phyloP scores from a whole-genome alignment of 2,888 invertebrate species.

The Gryllus longicercus region DNA sequence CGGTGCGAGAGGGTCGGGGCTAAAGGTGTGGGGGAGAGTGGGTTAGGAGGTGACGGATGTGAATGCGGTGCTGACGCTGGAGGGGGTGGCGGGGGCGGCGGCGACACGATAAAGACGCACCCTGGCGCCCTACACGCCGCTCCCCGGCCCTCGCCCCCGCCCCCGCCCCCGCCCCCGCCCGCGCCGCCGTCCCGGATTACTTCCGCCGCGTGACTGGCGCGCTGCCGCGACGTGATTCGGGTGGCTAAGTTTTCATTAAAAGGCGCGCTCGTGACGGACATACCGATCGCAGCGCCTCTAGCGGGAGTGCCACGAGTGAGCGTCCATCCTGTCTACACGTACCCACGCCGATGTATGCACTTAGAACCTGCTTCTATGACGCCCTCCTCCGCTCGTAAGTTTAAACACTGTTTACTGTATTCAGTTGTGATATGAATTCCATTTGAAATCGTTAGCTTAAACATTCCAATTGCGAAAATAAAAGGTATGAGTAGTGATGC shows the following conservation, averaged over 20 bases:
- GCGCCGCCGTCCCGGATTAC: neutral
- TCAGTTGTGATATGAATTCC: no score
- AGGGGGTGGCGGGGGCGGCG: neutral
- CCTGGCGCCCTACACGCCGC: neutral
- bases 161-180: neutral
- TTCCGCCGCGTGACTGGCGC: constrained; percentile 21
- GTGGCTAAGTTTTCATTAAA: constrained; percentile 23
- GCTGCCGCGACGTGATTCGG: constrained; percentile 21
- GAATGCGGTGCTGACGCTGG: neutral
- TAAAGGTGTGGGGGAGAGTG: no score
- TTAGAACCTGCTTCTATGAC: no score
- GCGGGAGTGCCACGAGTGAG: neutral
- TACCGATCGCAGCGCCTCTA: constrained; percentile 1
- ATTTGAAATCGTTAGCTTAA: no score
- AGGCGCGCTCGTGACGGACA: constrained; percentile 23
- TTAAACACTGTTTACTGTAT: no score
- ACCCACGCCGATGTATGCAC: no score
- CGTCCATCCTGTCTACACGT: no score
- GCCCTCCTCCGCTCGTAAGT: no score
- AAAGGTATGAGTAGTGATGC: no score
- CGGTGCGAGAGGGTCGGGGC: no score
- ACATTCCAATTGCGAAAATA: no score
- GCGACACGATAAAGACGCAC: constrained; percentile 3
- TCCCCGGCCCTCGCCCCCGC: neutral
- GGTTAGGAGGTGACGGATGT: no score